These are phyloP conservation scores for Hippolais icterina DNA, from an alignment of 2,113 vertebrate genomes.

Conservation along the genomic window DNA sequence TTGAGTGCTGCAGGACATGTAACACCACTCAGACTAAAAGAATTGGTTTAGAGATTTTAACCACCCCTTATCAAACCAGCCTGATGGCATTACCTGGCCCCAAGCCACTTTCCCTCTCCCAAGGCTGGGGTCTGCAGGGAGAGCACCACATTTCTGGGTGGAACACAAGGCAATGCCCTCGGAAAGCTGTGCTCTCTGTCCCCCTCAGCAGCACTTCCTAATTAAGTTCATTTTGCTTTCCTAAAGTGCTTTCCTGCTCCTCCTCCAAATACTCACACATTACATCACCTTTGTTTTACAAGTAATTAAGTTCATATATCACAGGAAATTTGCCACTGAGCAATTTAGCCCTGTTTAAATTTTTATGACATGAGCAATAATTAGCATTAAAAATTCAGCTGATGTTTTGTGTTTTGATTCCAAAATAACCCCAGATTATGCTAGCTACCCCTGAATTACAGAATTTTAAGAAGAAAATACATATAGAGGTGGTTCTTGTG, in stretches of 20 bases:
- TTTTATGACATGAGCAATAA: neutral
- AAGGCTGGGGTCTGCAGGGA: neutral
- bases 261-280: neutral
- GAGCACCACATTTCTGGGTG: neutral
- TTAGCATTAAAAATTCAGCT: neutral
- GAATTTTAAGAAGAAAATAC: neutral
- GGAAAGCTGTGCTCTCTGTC: neutral
- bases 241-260: neutral
- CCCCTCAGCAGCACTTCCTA: neutral
- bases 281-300: neutral
- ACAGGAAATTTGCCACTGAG: neutral
- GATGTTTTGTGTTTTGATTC: neutral
- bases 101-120: neutral
- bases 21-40: neutral
- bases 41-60: neutral
- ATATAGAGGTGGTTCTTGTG: neutral
- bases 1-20: neutral
- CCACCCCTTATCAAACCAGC: neutral
- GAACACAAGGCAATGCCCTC: neutral
- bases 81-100: neutral
- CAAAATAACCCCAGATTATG: neutral
- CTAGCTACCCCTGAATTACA: neutral
- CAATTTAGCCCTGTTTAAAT: neutral
- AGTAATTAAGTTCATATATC: neutral
- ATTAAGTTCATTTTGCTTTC: neutral